These are phyloP conservation scores for Drosophila lini DNA, from an alignment of 1,140 invertebrate species.

Conservation along the genomic window DNA sequence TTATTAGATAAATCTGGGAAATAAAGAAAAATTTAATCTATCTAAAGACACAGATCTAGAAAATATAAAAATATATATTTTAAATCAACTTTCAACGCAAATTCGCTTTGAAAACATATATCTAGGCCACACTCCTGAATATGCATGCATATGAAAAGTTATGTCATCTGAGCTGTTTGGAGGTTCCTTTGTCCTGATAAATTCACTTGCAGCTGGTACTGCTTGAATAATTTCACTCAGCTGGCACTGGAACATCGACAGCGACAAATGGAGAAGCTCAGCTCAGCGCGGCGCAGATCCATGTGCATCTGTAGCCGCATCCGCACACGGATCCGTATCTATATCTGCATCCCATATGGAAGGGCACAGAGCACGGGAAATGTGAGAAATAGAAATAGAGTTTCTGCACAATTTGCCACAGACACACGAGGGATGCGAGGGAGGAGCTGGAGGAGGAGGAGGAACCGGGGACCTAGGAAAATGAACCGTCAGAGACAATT, in stretches of 20 bases:
- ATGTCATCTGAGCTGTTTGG: conserved; percentile 10
- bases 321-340: conserved; percentile 18
- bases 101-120: background rate
- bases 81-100: background rate
- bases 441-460: too few relatives aligned
- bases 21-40: background rate
- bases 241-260: conserved; percentile 40
- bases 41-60: too few relatives aligned
- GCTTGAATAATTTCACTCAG: conserved; percentile 44
- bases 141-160: conserved; percentile 30
- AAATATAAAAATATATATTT: too few relatives aligned
- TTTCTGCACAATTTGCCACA: conserved; percentile 76
- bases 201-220: conserved; percentile 35
- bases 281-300: conserved; percentile 18
- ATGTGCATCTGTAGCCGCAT: conserved; percentile 35
- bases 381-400: conserved; percentile 72
- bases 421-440: background rate
- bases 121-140: conserved; percentile 8
- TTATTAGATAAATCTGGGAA: too few relatives aligned
- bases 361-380: conserved; percentile 11
- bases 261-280: conserved; percentile 42
- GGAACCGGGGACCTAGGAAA: background rate
- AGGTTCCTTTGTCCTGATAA: conserved; percentile 15
- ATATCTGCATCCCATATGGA: conserved; percentile 27
- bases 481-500: conserved; percentile 60